Conservation (phyloP, 2,888 invertebrate species). For the Tiphia femorata region DNA sequence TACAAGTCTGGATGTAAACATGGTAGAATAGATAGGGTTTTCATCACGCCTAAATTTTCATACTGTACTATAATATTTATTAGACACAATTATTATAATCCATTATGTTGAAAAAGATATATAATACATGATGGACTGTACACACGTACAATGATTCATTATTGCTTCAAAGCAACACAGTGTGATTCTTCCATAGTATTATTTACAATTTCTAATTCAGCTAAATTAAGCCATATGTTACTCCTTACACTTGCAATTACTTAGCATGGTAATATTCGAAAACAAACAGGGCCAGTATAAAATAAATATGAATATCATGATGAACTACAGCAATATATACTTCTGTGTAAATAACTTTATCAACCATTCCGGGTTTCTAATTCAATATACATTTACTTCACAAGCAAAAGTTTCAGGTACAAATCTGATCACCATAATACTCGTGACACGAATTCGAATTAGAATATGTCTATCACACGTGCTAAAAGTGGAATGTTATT, state of each 20-base stretch:
- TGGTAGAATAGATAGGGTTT: background rate
- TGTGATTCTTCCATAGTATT: conserved; percentile 5
- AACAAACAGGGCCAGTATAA: too few relatives aligned
- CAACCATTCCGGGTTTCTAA: too few relatives aligned
- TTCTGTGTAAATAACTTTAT: too few relatives aligned
- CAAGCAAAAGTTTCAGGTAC: too few relatives aligned
- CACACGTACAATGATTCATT: conserved; percentile 13
- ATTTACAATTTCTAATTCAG: conserved; percentile 4
- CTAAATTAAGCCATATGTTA: conserved; percentile 2
- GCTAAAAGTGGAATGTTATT: conserved; percentile 37
- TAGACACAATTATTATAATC: conserved; percentile 28
- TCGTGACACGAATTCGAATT: too few relatives aligned
- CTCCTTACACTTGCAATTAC: background rate
- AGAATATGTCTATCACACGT: too few relatives aligned
- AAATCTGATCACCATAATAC: too few relatives aligned
- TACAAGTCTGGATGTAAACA: too few relatives aligned
- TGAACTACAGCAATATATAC: too few relatives aligned
- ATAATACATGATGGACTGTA: conserved; percentile 15
- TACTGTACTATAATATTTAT: conserved; percentile 29
- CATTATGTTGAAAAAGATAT: conserved; percentile 19
- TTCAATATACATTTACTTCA: too few relatives aligned
- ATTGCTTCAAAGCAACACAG: background rate
- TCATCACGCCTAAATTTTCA: background rate
- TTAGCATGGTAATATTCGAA: too few relatives aligned
- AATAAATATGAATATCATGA: too few relatives aligned